These are phyloP conservation scores for pig (Sus scrofa) DNA, from an alignment of 2,113 vertebrate genomes.

Conservation along the genomic window T2T-Sscrofa CM000814.6:36921001-36921500, in stretches of 20 bases:
- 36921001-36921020: background rate
- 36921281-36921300: no score
- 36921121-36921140: background rate
- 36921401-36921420: background rate
- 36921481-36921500: background rate
- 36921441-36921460: background rate
- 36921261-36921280: no score
- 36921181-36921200: no score
- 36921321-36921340: no score
- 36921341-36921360: no score
- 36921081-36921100: background rate
- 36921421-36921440: background rate
- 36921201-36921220: no score
- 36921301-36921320: no score
- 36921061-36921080: background rate
- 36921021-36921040: background rate
- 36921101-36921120: background rate
- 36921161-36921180: no score
- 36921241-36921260: no score
- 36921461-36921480: background rate
- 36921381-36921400: background rate
- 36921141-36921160: no score
- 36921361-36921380: background rate
- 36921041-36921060: slow-evolving; percentile 40
- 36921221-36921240: no score